These are phyloP conservation scores for Branchinecta sandiegonensis DNA, from an alignment of 2,888 invertebrate species.

Conservation along the genomic window DNA sequence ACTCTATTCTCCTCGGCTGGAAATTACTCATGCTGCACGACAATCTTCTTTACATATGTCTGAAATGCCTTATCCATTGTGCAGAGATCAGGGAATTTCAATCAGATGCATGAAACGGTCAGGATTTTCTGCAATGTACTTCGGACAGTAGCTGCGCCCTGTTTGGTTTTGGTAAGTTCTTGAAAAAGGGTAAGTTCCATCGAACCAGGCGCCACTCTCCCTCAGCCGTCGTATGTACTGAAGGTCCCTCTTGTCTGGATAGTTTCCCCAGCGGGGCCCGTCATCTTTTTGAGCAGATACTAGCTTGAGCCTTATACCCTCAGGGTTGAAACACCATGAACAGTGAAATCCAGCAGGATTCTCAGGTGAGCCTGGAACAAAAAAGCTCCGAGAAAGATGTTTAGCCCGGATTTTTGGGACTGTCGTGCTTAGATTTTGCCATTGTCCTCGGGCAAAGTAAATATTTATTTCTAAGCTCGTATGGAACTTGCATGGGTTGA, in stretches of 20 bases:
- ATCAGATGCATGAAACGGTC: constrained; percentile 20
- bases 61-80: no score
- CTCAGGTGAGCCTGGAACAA: background rate
- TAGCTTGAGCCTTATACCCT: constrained; percentile 42
- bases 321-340: constrained; percentile 47
- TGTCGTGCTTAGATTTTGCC: no score
- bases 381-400: no score
- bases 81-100: no score
- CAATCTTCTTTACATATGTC: no score
- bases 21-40: no score
- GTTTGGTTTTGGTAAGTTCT: constrained; percentile 16
- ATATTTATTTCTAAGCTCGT: no score
- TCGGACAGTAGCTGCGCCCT: constrained; percentile 21
- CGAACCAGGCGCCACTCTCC: constrained; percentile 45
- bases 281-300: constrained; percentile 32
- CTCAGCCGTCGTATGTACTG: constrained; percentile 46
- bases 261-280: constrained; percentile 32
- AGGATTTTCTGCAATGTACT: constrained; percentile 18
- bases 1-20: no score
- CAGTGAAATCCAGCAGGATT: constrained; percentile 50
- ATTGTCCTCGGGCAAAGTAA: no score
- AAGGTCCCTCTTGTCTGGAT: constrained; percentile 40
- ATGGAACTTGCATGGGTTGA: no score
- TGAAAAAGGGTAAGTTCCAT: constrained; percentile 35
- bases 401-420: no score